A percentile compares a stretch with the other conserved stretches of the same genome.
Conservation (phyloP, 2,797 vertebrate species). For the Acrossocheilus fasciatus region DNA sequence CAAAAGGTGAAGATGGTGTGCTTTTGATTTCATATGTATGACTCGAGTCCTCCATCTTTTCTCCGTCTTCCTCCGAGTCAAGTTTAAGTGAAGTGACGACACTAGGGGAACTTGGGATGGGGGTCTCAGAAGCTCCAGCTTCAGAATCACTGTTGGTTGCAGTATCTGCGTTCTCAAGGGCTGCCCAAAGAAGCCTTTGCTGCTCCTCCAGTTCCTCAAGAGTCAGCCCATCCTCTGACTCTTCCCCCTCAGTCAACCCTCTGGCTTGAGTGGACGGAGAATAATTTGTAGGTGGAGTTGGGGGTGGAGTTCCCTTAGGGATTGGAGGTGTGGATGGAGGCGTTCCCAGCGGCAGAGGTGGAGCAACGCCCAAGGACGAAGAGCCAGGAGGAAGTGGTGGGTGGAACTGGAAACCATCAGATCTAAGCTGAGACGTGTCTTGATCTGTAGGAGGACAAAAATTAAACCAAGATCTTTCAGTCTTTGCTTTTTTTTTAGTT, state of each 20-base stretch:
- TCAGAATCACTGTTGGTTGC: conserved; percentile 87
- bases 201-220: conserved; percentile 97
- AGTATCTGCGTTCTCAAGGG: conserved; percentile 89
- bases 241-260: conserved; percentile 69
- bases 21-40: conserved; percentile 55
- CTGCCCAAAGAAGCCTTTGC: conserved; percentile 92
- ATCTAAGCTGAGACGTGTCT: conserved; percentile 67
- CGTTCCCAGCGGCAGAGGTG: conserved; percentile 87
- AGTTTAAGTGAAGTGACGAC: conserved; percentile 80
- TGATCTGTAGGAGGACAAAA: conserved; percentile 69
- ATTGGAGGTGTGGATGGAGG: conserved; percentile 87
- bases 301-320: conserved; percentile 84
- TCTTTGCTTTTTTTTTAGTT: too few species aligned
- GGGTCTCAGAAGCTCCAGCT: conserved; percentile 79
- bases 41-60: conserved; percentile 58
- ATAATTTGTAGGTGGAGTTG: conserved; percentile 75
- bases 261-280: conserved; percentile 71
- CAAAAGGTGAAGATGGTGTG: conserved; percentile 45
- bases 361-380: conserved; percentile 81
- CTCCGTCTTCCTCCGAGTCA: conserved; percentile 71
- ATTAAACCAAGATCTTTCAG: not conserved
- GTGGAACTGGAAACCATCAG: conserved; percentile 85
- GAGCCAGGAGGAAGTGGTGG: conserved; percentile 86
- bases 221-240: conserved; percentile 85
- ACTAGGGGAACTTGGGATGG: conserved; percentile 82